Percentiles rank a stretch among this genome's conserved stretches.
Conservation (phyloP, 2,888 invertebrate genomes). For the Hirtodrosophila trivittata region DNA sequence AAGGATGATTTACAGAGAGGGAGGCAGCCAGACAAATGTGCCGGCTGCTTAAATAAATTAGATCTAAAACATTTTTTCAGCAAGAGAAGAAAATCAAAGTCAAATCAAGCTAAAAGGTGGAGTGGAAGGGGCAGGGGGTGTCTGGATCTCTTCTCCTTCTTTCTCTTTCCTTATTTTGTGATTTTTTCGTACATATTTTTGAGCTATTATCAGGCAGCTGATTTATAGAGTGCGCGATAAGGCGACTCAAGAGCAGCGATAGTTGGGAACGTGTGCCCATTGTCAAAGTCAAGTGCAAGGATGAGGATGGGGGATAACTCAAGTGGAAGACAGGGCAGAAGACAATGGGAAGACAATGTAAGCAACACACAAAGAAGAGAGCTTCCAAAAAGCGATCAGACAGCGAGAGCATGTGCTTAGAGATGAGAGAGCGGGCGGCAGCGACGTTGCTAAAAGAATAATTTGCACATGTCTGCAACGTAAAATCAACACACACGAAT, state of each 20-base stretch:
- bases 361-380: conserved; percentile 13
- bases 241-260: conserved; percentile 30
- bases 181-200: conserved; percentile 4
- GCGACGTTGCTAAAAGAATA: conserved; percentile 45
- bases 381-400: conserved; percentile 16
- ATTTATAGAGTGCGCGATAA: conserved; percentile 45
- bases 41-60: conserved; percentile 71
- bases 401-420: neutral
- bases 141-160: too few relatives aligned
- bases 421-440: conserved; percentile 18
- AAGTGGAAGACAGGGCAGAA: neutral
- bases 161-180: too few relatives aligned
- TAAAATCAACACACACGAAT: conserved; percentile 35
- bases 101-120: neutral
- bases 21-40: conserved; percentile 49
- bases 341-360: conserved; percentile 14
- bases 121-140: too few relatives aligned
- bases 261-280: conserved; percentile 41
- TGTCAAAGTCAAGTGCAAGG: conserved; percentile 77
- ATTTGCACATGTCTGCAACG: conserved; percentile 63
- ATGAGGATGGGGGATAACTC: conserved; percentile 16
- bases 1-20: conserved; percentile 2
- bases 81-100: conserved; percentile 10
- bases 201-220: conserved; percentile 49
- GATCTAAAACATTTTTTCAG: conserved; percentile 46